These are phyloP conservation scores for Meloidogyne chitwoodi DNA, from an alignment of 1,140 invertebrate genomes.

Conservation along the genomic window DNA sequence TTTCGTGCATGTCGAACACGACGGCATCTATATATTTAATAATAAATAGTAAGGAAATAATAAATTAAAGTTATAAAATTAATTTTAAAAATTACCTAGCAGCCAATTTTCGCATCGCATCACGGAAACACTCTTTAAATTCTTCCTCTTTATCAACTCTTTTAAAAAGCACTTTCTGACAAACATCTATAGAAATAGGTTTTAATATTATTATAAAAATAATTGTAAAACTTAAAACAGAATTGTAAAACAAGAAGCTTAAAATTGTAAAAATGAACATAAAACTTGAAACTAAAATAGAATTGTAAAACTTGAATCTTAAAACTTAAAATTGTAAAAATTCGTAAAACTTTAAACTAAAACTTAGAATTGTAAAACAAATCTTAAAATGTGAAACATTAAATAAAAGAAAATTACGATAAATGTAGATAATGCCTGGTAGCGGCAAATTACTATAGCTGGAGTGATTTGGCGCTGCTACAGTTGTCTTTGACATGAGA, in stretches of 20 bases:
- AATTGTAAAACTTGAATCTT: too few species aligned
- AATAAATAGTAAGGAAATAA: neutral
- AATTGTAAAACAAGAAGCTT: too few species aligned
- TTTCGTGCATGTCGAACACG: constrained; percentile 20
- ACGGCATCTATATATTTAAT: neutral
- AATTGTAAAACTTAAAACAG: neutral
- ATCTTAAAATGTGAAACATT: too few species aligned
- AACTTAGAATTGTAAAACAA: too few species aligned
- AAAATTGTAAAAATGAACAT: too few species aligned
- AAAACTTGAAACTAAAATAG: too few species aligned
- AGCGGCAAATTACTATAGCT: constrained; percentile 43
- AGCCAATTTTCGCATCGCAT: constrained; percentile 47
- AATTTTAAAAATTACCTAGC: constrained; percentile 14
- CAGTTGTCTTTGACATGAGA: constrained; percentile 38
- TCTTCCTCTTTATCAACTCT: constrained; percentile 40
- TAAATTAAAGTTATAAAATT: neutral
- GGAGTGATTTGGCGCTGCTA: constrained; percentile 49
- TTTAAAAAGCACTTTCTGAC: constrained; percentile 41
- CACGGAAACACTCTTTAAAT: constrained; percentile 47
- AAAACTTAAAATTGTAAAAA: too few species aligned
- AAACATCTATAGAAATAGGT: constrained; percentile 43
- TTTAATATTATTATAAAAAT: neutral
- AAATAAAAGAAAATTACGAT: constrained; percentile 28
- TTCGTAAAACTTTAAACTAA: too few species aligned
- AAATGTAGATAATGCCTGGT: constrained; percentile 44